These are phyloP conservation scores for Fulmarus glacialis DNA, from an alignment of 2,113 vertebrate genomes.

Conservation along the genomic window DNA sequence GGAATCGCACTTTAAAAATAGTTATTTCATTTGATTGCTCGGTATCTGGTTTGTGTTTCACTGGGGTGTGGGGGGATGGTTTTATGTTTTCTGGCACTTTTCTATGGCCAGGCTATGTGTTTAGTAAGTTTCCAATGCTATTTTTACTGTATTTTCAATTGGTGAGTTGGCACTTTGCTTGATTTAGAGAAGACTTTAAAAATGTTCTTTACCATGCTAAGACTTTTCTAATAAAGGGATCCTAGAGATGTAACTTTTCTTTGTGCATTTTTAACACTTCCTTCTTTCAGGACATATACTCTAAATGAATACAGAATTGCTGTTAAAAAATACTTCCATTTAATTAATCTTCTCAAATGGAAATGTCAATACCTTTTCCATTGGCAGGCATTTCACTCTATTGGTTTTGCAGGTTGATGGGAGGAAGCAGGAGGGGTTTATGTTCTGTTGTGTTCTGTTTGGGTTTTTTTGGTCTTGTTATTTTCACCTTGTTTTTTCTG, in stretches of 20 bases:
- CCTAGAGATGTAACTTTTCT: neutral
- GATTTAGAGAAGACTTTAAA: slow-evolving; percentile 42
- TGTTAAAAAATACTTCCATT: neutral
- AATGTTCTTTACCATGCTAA: neutral
- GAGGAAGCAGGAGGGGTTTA: neutral
- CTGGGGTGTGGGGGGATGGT: neutral
- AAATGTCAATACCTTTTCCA: neutral
- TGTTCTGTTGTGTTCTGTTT: neutral
- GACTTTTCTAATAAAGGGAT: slow-evolving; percentile 15
- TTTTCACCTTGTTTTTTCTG: slow-evolving; percentile 47
- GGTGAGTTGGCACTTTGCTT: slow-evolving; percentile 48
- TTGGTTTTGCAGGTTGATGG: neutral
- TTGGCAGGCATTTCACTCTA: neutral
- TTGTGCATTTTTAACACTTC: neutral
- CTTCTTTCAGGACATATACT: neutral
- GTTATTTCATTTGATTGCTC: slow-evolving; percentile 11
- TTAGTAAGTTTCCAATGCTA: slow-evolving; percentile 32
- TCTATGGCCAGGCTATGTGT: neutral
- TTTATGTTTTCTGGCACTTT: slow-evolving; percentile 15
- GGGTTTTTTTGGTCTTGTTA: neutral
- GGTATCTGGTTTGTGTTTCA: slow-evolving; percentile 44
- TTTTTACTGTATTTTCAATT: slow-evolving; percentile 57
- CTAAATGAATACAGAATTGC: neutral
- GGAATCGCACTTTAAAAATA: neutral
- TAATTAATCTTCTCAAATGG: neutral